Percentiles rank a stretch among this genome's conserved stretches.
phyloP scores from a whole-genome alignment of 2,113 vertebrate genomes.

The Anguilla rostrata region DNA sequence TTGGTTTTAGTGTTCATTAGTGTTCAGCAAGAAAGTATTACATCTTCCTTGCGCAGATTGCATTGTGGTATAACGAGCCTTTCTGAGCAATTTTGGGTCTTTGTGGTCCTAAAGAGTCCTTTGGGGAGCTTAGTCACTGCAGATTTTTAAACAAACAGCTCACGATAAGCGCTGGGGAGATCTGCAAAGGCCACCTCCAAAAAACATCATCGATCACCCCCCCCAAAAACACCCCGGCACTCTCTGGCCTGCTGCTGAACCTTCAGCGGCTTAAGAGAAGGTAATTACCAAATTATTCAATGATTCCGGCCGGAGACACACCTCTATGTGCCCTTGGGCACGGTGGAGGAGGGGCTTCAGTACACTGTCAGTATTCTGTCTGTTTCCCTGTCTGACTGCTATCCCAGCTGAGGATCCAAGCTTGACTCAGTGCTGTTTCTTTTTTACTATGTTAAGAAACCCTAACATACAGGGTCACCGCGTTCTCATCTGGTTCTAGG shows the following conservation, averaged over 20 bases:
- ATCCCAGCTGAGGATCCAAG: neutral
- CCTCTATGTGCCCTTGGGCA: neutral
- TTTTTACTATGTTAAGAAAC: no score
- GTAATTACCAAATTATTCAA: neutral
- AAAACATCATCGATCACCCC: neutral
- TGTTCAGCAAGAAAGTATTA: no score
- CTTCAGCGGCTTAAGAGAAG: neutral
- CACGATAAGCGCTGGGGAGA: neutral
- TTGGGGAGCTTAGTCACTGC: neutral
- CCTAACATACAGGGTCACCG: no score
- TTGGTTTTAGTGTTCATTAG: no score
- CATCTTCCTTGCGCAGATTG: no score
- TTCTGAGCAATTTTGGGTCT: neutral
- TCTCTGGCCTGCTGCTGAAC: neutral
- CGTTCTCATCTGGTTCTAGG: no score
- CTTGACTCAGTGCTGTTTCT: neutral
- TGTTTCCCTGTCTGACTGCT: neutral
- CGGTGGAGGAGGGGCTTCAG: neutral
- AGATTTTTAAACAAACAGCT: neutral
- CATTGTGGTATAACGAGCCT: no score
- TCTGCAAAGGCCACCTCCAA: neutral
- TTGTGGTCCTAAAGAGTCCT: neutral
- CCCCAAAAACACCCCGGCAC: no score
- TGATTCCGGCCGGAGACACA: neutral
- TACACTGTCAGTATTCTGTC: no score